Evolutionary conservation across 2,113 vertebrate genomes (phyloP).

Genomic region (Pseudorasbora parva): DNA sequence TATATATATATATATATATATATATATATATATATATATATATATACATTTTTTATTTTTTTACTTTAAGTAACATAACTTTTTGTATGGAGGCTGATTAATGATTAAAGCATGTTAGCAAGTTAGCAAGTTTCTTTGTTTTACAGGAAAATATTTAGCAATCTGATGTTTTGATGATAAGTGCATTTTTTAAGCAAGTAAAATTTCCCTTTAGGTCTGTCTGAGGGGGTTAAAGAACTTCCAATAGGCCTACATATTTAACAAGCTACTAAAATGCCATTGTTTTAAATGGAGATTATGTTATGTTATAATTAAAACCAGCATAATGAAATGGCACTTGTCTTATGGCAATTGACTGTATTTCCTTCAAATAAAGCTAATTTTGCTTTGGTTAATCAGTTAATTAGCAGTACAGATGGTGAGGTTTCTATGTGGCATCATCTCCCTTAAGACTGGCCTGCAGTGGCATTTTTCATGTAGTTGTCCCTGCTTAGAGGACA

Average conservation of each 20-base stretch:
- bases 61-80: neutral
- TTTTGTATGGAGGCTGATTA: neutral
- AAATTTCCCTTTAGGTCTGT: neutral
- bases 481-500: conserved; percentile 38
- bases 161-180: neutral
- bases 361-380: neutral
- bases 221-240: neutral
- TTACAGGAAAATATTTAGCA: neutral
- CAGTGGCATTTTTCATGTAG: conserved; percentile 31
- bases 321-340: neutral
- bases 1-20: no score
- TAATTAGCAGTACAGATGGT: conserved; percentile 40
- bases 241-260: neutral
- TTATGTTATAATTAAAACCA: neutral
- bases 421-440: conserved; percentile 10
- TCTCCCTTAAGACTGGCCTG: conserved; percentile 7
- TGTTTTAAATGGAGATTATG: neutral
- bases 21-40: no score
- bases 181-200: conserved; percentile 8
- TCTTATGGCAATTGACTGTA: neutral
- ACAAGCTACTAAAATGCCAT: neutral
- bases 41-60: no score
- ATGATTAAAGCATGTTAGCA: neutral
- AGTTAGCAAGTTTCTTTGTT: neutral
- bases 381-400: conserved; percentile 34